phyloP scores from a whole-genome alignment of 64 coral and sea anemone species.

The Exaiptasia diaphana region DNA sequence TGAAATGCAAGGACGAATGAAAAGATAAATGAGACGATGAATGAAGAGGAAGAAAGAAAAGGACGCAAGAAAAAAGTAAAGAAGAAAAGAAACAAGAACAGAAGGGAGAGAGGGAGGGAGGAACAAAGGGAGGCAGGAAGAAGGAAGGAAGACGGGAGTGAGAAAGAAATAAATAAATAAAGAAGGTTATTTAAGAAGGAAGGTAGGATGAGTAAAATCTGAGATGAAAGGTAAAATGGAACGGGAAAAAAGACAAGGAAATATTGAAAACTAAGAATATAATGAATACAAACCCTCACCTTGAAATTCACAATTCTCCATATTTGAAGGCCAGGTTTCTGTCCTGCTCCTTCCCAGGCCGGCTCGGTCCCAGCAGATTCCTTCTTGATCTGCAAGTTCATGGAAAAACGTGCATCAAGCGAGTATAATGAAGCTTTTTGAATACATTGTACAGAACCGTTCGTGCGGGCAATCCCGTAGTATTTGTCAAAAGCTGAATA shows the following conservation, averaged over 20 bases:
- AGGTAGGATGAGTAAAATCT: not conserved
- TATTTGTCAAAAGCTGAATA: no score
- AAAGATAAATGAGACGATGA: not conserved
- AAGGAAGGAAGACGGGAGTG: not conserved
- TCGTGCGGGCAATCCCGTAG: no score
- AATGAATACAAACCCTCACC: slow-evolving; percentile 2
- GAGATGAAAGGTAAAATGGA: not conserved
- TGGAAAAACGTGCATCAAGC: no score
- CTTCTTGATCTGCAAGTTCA: slow-evolving; percentile 68
- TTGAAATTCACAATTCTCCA: slow-evolving; percentile 96
- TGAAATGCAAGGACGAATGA: not conserved
- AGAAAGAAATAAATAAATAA: not conserved
- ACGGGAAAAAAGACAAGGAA: not conserved
- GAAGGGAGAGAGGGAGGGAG: not conserved
- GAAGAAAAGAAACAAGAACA: not conserved
- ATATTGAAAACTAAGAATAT: not conserved
- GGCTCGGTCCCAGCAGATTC: slow-evolving; percentile 61
- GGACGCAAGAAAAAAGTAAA: not conserved
- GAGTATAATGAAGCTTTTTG: no score
- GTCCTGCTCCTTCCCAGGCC: slow-evolving; percentile 73
- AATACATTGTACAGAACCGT: no score
- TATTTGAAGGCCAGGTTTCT: slow-evolving; percentile 61
- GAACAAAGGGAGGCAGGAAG: not conserved
- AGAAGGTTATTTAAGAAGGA: not conserved
- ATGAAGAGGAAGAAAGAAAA: not conserved